Base-by-base conservation (phyloP, 2,797 vertebrate species). In the Gadopsis marmoratus region DNA sequence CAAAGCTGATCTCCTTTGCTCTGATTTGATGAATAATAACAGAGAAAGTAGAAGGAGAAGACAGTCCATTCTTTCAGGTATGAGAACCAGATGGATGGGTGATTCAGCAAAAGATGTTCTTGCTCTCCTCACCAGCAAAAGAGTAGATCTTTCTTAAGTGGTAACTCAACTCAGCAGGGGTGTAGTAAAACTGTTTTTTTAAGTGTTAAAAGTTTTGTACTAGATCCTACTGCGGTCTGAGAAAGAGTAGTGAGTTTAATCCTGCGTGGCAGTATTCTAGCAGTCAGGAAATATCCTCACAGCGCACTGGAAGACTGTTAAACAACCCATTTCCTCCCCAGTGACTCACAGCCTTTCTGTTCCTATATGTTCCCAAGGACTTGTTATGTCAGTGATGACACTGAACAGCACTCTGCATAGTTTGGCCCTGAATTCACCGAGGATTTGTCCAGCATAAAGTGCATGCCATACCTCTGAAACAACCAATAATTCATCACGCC, bases 281-380 rank as follows among this genome's bases (percentile, higher is more conserved):
- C 59, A 71, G 70, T 85, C 92, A 92, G 92, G 91, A 93, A 91
- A 84, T 76, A 56, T 86, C 74, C 77, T 63, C 3, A 65, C 72
- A 83, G 78, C 80, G 88, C 60, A 43, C 77, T 74, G 74, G 77
- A 72, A 90, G 75, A 82, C 55, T 54, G 81, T 84, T 91, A 91
- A 89, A 92, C 90, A 92, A 88, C 45, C 85, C 84, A 89, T 85
- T 92, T 94, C 91, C 93, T 93, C 84, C 71, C 74, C 66, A 72
- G 79, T 88, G 88, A 88, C 83, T 85, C 86, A 84, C 75, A 58
- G 78, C 31, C 45, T n/a, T 23, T 86, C 64, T 87, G 73, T 88
- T 71, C 62, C 84, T 82, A 71, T 87, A 82, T 71, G 66, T 91
- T 91, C 85, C 75, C 83, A 81, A 76, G 79, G 83, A 82, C 84